Evolutionary conservation across 2,797 vertebrate genomes (phyloP).

Genomic region (Parauchenoglanis ngamensis): DNA sequence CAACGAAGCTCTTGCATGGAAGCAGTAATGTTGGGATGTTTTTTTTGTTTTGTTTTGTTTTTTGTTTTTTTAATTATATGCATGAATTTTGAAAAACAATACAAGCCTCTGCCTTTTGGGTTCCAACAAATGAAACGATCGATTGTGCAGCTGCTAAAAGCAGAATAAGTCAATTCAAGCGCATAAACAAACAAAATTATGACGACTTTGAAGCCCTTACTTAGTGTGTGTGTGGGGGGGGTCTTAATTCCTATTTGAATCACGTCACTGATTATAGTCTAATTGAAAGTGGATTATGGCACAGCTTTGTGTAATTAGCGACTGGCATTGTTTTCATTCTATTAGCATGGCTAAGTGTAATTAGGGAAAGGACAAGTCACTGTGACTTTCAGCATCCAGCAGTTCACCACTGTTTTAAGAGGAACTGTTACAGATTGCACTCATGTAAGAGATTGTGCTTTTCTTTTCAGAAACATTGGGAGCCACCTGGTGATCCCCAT

Average conservation of each 20-base stretch:
- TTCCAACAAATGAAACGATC: not conserved
- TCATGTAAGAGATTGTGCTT: not conserved
- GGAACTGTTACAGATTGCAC: constrained; percentile 5
- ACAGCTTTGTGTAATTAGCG: not conserved
- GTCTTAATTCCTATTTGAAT: constrained; percentile 16
- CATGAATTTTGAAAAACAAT: not conserved
- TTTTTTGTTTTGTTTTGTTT: not conserved
- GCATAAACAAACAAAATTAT: not conserved
- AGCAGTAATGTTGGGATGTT: not conserved
- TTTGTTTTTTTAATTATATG: not conserved
- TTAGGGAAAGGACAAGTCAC: not conserved
- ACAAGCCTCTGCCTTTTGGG: too few relatives aligned
- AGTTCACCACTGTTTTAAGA: not conserved
- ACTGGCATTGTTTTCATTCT: constrained; percentile 12
- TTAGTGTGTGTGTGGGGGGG: not conserved
- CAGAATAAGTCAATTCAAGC: not conserved
- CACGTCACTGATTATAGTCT: constrained; percentile 11
- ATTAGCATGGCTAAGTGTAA: constrained; percentile 5
- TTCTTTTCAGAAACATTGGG: constrained; percentile 85
- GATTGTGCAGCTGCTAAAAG: not conserved
- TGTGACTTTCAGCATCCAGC: not conserved
- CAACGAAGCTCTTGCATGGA: not conserved
- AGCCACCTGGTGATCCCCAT: constrained; percentile 84
- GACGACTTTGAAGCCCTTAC: not conserved
- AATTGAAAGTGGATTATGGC: constrained; percentile 28